Conservation (phyloP, 2,888 invertebrate species). For the Rhingia campestris region DNA sequence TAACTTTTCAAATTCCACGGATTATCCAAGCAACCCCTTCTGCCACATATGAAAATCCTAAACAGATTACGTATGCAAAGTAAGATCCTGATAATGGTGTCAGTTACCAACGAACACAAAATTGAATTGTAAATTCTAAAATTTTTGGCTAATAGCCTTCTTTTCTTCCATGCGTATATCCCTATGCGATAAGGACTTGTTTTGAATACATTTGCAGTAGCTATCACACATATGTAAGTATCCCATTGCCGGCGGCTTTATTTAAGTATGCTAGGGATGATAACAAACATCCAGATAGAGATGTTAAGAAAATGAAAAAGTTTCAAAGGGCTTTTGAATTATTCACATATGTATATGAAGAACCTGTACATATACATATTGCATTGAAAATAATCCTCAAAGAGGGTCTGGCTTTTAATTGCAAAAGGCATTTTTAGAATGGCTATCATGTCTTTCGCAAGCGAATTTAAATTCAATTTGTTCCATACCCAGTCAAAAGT, state of each 20-base stretch:
- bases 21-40: slow-evolving; percentile 14
- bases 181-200: slow-evolving; percentile 25
- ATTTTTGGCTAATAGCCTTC: slow-evolving; percentile 21
- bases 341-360: neutral
- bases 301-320: neutral
- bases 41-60: slow-evolving; percentile 26
- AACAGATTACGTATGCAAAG: slow-evolving; percentile 62
- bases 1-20: slow-evolving; percentile 27
- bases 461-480: too few species aligned
- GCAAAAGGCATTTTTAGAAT: too few species aligned
- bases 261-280: slow-evolving; percentile 18
- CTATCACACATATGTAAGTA: neutral
- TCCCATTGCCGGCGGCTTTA: neutral
- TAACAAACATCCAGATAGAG: slow-evolving; percentile 4
- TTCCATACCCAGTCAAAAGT: too few species aligned
- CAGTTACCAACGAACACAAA: slow-evolving; percentile 51
- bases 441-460: too few species aligned
- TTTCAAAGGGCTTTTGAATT: slow-evolving; percentile 26
- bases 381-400: too few species aligned
- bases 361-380: too few species aligned
- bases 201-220: slow-evolving; percentile 24
- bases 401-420: too few species aligned
- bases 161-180: slow-evolving; percentile 17
- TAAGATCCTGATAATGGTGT: slow-evolving; percentile 57
- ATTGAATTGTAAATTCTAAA: slow-evolving; percentile 63